phyloP scores from a whole-genome alignment of 1,140 invertebrate genomes.

The Bradynema listronoti region DNA sequence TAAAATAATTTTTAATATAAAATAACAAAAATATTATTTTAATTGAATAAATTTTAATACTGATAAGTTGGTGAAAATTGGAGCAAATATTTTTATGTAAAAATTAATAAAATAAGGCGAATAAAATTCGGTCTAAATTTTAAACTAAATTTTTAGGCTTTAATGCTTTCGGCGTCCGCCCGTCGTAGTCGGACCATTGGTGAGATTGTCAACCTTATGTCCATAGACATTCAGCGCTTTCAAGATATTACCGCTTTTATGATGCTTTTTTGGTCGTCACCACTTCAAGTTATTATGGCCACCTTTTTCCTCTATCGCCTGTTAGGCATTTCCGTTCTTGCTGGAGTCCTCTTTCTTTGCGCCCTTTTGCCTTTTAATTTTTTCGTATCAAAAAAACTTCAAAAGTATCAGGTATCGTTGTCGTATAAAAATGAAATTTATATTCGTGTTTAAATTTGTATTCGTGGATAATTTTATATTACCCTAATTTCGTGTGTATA shows the following conservation, averaged over 20 bases:
- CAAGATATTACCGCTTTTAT: conserved; percentile 62
- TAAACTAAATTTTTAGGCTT: conserved; percentile 45
- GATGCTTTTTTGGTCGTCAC: conserved; percentile 56
- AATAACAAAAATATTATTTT: background rate
- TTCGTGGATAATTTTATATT: no score
- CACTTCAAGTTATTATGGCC: conserved; percentile 46
- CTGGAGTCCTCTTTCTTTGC: conserved; percentile 58
- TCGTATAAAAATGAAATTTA: no score
- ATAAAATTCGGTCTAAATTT: background rate
- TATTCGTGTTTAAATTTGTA: no score
- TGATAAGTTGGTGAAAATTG: no score
- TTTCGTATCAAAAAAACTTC: conserved; percentile 58
- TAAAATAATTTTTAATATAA: no score
- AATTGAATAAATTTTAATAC: no score
- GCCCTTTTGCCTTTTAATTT: conserved; percentile 58
- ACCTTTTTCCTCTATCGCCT: conserved; percentile 58
- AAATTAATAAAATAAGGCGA: no score
- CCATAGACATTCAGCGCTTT: conserved; percentile 61
- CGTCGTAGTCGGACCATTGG: conserved; percentile 62
- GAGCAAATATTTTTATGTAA: no score
- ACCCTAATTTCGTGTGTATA: no score
- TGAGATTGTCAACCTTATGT: conserved; percentile 65
- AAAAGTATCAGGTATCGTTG: conserved; percentile 60
- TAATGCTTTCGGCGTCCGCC: conserved; percentile 58
- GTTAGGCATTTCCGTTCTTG: conserved; percentile 57